A percentile compares a stretch with the other conserved stretches of the same genome.
Evolutionary conservation across 2,888 invertebrate species (phyloP).

Genomic region (Parnassius smintheus): DNA sequence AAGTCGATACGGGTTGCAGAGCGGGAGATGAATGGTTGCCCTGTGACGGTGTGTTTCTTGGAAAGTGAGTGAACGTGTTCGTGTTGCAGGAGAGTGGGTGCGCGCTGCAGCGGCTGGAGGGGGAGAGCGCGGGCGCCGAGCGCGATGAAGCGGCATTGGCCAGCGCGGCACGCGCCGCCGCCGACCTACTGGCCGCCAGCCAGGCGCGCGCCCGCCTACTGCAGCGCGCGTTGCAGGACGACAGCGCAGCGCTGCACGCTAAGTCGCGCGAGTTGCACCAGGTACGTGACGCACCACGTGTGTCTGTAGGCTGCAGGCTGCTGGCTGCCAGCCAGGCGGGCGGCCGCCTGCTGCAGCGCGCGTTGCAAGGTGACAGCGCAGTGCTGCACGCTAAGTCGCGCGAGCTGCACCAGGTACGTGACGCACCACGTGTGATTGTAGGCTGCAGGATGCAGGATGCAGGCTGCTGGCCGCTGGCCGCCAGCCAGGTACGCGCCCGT

Average conservation of each 20-base stretch:
- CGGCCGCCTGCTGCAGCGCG: too few relatives aligned
- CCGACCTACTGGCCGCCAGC: conserved; percentile 49
- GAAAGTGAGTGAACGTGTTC: too few relatives aligned
- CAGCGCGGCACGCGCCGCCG: conserved; percentile 55
- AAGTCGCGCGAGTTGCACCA: conserved; percentile 83
- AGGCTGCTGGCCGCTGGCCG: conserved; percentile 54
- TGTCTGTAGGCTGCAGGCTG: too few relatives aligned
- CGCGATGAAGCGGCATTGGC: conserved; percentile 77
- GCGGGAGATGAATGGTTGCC: too few relatives aligned
- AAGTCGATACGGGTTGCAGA: too few relatives aligned
- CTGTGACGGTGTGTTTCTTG: too few relatives aligned
- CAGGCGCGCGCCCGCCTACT: conserved; percentile 84
- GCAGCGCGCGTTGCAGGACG: conserved; percentile 84
- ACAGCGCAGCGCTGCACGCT: conserved; percentile 73
- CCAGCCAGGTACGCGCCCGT: conserved; percentile 82
- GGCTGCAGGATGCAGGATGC: conserved; percentile 60
- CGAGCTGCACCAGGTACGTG: too few relatives aligned
- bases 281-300: conserved; percentile 36
- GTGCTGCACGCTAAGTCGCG: too few relatives aligned
- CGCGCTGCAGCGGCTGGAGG: conserved; percentile 83
- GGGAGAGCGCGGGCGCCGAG: conserved; percentile 86
- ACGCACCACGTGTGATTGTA: too few relatives aligned
- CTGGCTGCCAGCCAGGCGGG: too few relatives aligned
- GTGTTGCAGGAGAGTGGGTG: conserved; percentile 83
- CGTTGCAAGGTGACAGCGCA: too few relatives aligned